A percentile compares a stretch with the other conserved stretches of the same genome.
These are phyloP conservation scores for Eidolon helvum DNA, from an alignment of 2,113 vertebrate species.

Conservation along the genomic window DNA sequence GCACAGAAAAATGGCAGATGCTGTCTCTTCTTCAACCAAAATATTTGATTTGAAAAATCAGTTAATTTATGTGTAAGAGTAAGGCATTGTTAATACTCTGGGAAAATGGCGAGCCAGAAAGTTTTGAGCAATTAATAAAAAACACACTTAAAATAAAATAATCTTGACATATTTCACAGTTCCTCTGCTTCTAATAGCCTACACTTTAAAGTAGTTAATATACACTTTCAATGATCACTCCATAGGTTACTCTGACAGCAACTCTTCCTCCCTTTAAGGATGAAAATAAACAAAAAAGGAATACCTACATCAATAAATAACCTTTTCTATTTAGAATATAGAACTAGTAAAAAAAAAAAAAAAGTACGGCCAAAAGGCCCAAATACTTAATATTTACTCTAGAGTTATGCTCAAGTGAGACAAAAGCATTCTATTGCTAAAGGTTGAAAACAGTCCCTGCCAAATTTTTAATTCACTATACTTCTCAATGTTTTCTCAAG, in stretches of 20 bases:
- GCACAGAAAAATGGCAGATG: neutral
- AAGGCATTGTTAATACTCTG: constrained; percentile 18
- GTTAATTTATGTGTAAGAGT: neutral
- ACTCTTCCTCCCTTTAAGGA: neutral
- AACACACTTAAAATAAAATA: constrained; percentile 5
- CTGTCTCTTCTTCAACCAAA: neutral
- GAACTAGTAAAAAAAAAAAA: neutral
- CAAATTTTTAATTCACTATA: neutral
- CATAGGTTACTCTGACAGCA: neutral
- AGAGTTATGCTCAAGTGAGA: neutral
- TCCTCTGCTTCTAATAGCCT: neutral
- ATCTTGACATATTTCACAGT: neutral
- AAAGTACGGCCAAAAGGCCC: neutral
- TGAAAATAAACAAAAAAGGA: neutral
- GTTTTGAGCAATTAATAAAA: neutral
- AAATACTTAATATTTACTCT: neutral
- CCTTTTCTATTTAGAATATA: neutral
- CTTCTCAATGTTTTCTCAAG: neutral
- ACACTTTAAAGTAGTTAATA: neutral
- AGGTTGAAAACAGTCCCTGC: neutral
- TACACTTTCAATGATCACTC: neutral
- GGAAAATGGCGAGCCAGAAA: neutral
- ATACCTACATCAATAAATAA: neutral
- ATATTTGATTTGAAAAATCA: neutral
- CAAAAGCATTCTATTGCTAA: neutral